phyloP scores from a whole-genome alignment of 1,140 invertebrate genomes.

The Rhysida immarginata region DNA sequence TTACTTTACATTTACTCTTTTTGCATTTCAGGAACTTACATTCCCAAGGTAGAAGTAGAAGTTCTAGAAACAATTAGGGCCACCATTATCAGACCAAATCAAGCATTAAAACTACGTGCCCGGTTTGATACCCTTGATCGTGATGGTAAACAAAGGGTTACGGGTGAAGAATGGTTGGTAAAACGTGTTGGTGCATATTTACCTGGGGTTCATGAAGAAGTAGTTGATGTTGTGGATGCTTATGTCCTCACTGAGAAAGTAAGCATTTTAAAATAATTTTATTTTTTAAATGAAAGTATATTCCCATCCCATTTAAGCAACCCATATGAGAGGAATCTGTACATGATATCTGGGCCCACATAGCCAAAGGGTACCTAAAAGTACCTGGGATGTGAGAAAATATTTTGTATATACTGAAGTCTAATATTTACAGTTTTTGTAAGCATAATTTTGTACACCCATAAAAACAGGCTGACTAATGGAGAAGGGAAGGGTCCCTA shows the following conservation, averaged over 20 bases:
- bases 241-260: conserved; percentile 37
- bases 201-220: conserved; percentile 37
- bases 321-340: no score
- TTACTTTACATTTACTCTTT: no score
- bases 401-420: no score
- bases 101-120: conserved; percentile 33
- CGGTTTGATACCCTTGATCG: conserved; percentile 33
- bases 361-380: no score
- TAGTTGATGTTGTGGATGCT: conserved; percentile 34
- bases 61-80: conserved; percentile 31
- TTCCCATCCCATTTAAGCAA: not conserved
- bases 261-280: no score
- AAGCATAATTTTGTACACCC: no score
- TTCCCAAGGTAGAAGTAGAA: conserved; percentile 34
- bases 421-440: no score
- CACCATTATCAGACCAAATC: conserved; percentile 32
- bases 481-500: no score
- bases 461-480: no score
- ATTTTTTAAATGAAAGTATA: not conserved
- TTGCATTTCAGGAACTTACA: conserved; percentile 33
- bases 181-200: conserved; percentile 36
- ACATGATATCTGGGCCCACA: no score
- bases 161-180: conserved; percentile 38
- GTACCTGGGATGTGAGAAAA: no score
- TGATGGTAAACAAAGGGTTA: conserved; percentile 29